Conservation (phyloP, 2,888 invertebrate species). For the Margaritifera margaritifera region DNA sequence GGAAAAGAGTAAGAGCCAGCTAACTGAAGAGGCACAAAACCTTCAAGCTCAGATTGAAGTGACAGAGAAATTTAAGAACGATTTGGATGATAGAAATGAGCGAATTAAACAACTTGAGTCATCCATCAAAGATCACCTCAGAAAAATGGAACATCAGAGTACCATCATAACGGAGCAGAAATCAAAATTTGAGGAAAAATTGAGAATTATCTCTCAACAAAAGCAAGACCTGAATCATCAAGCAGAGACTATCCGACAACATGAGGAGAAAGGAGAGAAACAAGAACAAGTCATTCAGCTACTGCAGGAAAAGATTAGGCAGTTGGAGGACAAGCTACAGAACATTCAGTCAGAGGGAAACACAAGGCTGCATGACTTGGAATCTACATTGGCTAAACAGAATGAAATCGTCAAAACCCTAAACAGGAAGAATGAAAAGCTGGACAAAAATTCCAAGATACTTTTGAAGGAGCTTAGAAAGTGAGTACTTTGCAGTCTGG, state of each 20-base stretch:
- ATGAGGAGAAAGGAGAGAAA: slow-evolving; percentile 5
- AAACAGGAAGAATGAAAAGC: slow-evolving; percentile 12
- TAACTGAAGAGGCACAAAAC: slow-evolving; percentile 22
- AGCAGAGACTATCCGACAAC: slow-evolving; percentile 25
- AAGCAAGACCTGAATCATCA: slow-evolving; percentile 29
- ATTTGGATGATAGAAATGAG: slow-evolving; percentile 8
- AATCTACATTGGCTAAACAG: too few relatives aligned
- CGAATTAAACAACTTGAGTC: slow-evolving; percentile 11
- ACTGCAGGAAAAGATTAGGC: too few relatives aligned
- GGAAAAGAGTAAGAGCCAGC: slow-evolving; percentile 13
- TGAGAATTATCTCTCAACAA: slow-evolving; percentile 24
- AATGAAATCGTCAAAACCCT: neutral
- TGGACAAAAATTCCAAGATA: slow-evolving; percentile 30
- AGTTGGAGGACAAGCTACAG: too few relatives aligned
- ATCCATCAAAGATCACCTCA: too few relatives aligned
- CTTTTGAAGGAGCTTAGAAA: slow-evolving; percentile 35
- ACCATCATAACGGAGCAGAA: slow-evolving; percentile 24
- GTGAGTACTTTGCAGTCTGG: slow-evolving; percentile 11
- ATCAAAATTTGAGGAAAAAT: slow-evolving; percentile 26
- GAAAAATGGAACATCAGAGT: slow-evolving; percentile 2
- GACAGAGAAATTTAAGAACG: slow-evolving; percentile 10
- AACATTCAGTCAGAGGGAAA: neutral
- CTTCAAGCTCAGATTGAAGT: slow-evolving; percentile 4
- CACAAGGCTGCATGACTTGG: neutral
- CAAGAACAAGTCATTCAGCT: slow-evolving; percentile 3